phyloP scores from a whole-genome alignment of 2,113 vertebrate genomes.

The Crotalus tigris region DNA sequence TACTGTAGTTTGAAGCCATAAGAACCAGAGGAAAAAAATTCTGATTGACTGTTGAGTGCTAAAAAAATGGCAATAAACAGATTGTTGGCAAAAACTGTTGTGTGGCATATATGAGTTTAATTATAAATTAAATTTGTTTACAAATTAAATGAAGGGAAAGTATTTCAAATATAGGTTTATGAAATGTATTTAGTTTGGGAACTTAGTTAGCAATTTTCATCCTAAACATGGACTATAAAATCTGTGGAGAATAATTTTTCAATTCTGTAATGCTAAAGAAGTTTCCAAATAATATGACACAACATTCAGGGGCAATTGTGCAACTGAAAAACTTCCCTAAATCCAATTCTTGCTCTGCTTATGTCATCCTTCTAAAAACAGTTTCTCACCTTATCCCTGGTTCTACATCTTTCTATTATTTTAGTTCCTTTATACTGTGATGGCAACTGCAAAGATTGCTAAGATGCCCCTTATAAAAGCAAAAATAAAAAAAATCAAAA shows the following conservation, averaged over 20 bases:
- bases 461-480: slow-evolving; percentile 12
- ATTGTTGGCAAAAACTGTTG: background rate
- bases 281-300: background rate
- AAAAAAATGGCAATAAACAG: background rate
- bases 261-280: background rate
- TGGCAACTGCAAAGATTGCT: slow-evolving; percentile 16
- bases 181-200: background rate
- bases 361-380: background rate
- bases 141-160: background rate
- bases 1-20: background rate
- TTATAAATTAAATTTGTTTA: background rate
- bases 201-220: background rate
- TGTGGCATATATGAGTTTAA: background rate
- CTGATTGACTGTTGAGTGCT: background rate
- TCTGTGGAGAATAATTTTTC: background rate
- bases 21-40: background rate
- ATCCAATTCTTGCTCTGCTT: background rate
- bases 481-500: background rate
- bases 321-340: background rate
- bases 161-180: background rate
- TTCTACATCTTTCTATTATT: background rate
- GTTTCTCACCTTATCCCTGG: background rate
- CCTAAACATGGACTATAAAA: background rate
- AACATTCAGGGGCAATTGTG: background rate
- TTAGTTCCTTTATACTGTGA: background rate